A percentile compares a stretch with the other conserved stretches of the same genome.
phyloP scores from a whole-genome alignment of 2,113 vertebrate genomes.

The Pagrus major region DNA sequence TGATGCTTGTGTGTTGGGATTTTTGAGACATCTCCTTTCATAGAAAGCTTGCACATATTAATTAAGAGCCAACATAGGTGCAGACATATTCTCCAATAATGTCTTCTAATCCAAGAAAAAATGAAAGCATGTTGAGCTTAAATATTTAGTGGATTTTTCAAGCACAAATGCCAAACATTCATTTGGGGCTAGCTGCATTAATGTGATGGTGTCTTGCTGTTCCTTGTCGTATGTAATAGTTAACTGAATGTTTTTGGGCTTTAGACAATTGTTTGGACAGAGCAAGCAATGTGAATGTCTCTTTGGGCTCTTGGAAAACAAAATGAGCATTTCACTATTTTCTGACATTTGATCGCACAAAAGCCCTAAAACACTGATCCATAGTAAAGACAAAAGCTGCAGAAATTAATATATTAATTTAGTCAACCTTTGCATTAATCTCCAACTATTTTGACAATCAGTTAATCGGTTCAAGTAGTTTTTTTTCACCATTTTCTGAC shows the following conservation, averaged over 20 bases:
- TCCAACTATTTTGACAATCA: no score
- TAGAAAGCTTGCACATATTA: slow-evolving; percentile 6
- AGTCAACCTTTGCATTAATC: no score
- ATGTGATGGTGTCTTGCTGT: not conserved
- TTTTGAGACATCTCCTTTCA: slow-evolving; percentile 58
- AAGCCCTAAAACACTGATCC: no score
- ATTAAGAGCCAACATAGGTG: not conserved
- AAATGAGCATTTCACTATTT: not conserved
- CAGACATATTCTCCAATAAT: not conserved
- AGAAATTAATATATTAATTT: no score
- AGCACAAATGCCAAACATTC: not conserved
- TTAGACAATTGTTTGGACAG: not conserved
- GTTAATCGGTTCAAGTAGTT: no score
- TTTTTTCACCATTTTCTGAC: not conserved
- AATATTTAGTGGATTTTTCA: not conserved
- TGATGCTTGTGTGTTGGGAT: slow-evolving; percentile 39
- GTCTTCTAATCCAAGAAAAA: not conserved
- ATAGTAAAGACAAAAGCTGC: no score
- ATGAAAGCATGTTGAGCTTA: not conserved
- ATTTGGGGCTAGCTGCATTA: not conserved
- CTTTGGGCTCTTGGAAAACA: not conserved
- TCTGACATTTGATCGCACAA: no score
- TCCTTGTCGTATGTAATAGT: not conserved
- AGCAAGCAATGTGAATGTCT: not conserved
- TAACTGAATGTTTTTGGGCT: not conserved